Conservation (phyloP, 1,140 invertebrate genomes). For the Drosophila biarmipes region DNA sequence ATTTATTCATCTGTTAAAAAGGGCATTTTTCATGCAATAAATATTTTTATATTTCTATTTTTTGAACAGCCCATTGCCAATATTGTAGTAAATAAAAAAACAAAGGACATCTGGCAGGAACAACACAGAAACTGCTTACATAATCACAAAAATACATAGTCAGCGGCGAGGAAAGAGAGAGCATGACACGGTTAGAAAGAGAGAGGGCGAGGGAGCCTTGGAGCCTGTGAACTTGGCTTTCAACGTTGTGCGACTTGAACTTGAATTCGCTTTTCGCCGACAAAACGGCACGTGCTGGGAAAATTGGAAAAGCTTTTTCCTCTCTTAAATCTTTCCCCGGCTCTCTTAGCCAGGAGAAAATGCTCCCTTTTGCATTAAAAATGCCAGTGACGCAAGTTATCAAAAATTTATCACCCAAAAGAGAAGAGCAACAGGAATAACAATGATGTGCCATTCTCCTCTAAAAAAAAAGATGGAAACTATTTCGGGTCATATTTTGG, state of each 20-base stretch:
- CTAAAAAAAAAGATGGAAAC: conserved; percentile 13
- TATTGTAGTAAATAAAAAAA: conserved; percentile 9
- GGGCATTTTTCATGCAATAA: no score
- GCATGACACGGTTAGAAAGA: conserved; percentile 23
- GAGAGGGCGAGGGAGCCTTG: conserved; percentile 36
- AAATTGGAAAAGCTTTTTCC: conserved; percentile 52
- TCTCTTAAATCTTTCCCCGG: conserved; percentile 8
- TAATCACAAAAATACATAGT: conserved; percentile 66
- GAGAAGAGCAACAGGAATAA: conserved; percentile 54
- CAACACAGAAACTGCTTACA: conserved; percentile 64
- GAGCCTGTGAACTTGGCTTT: conserved; percentile 74
- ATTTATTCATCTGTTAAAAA: no score
- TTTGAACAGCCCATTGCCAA: neutral
- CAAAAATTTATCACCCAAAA: conserved; percentile 66
- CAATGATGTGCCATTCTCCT: conserved; percentile 5
- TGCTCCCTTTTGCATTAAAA: conserved; percentile 46
- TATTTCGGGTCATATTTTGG: conserved; percentile 32
- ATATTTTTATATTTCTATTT: neutral
- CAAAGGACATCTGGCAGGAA: conserved; percentile 42
- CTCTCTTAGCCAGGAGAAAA: conserved; percentile 15
- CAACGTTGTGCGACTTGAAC: conserved; percentile 80
- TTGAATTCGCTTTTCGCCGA: conserved; percentile 58
- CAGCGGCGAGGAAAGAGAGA: conserved; percentile 15
- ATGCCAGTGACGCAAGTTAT: conserved; percentile 79
- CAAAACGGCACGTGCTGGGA: conserved; percentile 44